phyloP scores from a whole-genome alignment of 2,113 vertebrate species.

The Gallinago jamesoni region DNA sequence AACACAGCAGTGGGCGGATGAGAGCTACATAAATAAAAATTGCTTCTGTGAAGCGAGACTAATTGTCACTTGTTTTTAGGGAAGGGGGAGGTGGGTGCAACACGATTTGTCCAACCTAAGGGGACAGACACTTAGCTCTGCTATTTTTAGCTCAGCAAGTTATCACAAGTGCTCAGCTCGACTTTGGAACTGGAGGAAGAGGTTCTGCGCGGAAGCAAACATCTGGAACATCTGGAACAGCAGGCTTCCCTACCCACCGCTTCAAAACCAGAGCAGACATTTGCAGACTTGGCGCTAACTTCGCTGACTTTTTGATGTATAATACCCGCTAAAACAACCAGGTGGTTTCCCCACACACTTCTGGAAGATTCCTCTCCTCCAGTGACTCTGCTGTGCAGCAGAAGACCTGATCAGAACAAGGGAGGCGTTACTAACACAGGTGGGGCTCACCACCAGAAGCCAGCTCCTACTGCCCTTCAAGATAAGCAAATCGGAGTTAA shows the following conservation, averaged over 20 bases:
- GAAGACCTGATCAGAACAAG: neutral
- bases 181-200: neutral
- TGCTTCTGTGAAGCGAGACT: neutral
- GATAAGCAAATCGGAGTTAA: neutral
- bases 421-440: fast-evolving
- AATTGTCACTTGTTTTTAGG: neutral
- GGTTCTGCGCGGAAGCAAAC: neutral
- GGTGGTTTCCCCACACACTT: neutral
- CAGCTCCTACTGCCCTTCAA: neutral
- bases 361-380: neutral
- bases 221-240: neutral
- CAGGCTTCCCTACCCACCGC: neutral
- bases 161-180: neutral
- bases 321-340: neutral
- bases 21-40: neutral
- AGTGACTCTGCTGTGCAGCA: neutral
- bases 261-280: neutral
- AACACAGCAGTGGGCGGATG: neutral
- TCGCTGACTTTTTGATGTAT: neutral
- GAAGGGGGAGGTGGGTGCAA: neutral
- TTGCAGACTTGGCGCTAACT: neutral
- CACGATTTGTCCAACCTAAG: neutral
- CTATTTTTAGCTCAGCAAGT: neutral
- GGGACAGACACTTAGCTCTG: neutral
- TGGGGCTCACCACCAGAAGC: neutral